Conservation (phyloP, 2,888 invertebrate species). For the Phaonia tiefii region DNA sequence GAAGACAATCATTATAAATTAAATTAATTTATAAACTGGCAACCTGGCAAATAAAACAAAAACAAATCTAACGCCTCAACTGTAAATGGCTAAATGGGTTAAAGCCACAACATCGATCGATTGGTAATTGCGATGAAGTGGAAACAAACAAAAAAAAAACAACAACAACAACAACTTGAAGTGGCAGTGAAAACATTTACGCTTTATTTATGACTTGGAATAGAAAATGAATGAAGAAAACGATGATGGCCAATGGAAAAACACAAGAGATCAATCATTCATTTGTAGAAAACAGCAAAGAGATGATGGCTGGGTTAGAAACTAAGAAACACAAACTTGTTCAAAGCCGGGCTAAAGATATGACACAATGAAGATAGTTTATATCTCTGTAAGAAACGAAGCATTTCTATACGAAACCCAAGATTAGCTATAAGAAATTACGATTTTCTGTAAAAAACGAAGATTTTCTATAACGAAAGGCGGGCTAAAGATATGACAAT, state of each 20-base stretch:
- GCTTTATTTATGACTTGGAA: background rate
- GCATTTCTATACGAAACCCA: no score
- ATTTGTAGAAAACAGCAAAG: background rate
- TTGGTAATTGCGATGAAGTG: background rate
- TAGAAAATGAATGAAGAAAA: slow-evolving; percentile 2
- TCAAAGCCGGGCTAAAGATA: no score
- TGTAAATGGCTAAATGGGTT: slow-evolving; percentile 62
- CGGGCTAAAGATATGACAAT: no score
- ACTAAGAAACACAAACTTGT: no score
- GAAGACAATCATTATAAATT: slow-evolving; percentile 48
- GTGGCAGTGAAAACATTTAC: slow-evolving; percentile 21
- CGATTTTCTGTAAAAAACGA: no score
- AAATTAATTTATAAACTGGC: slow-evolving; percentile 51
- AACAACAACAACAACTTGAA: slow-evolving; percentile 13
- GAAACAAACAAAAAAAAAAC: no score
- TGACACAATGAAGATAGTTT: no score
- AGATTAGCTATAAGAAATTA: no score
- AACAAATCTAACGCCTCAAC: no score
- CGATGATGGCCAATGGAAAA: slow-evolving; percentile 12
- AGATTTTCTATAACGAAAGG: no score
- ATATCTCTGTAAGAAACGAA: no score
- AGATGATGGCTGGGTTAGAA: background rate
- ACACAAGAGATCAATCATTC: slow-evolving; percentile 2
- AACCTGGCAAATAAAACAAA: no score
- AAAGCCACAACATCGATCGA: slow-evolving; percentile 25